A percentile compares a stretch with the other conserved stretches of the same genome.
These are phyloP conservation scores for Lampris incognitus DNA, from an alignment of 2,113 vertebrate genomes.

Conservation along the genomic window DNA sequence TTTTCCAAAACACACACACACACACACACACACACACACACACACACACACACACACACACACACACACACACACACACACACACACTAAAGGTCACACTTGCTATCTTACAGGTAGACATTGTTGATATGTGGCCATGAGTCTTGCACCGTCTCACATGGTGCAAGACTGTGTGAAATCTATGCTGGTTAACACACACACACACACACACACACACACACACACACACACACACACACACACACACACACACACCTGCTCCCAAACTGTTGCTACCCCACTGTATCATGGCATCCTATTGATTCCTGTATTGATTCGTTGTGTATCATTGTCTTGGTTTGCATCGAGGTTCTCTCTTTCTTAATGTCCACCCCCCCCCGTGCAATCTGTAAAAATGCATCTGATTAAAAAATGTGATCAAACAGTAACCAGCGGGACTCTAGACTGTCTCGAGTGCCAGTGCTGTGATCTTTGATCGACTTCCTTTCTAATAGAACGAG, in stretches of 20 bases:
- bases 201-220: slow-evolving; percentile 24
- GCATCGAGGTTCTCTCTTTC: background rate
- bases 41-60: slow-evolving; percentile 35
- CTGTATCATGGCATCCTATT: slow-evolving; percentile 11
- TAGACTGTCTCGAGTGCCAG: background rate
- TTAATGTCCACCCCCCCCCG: background rate
- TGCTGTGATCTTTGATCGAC: no score
- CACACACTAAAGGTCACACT: background rate
- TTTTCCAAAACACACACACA: slow-evolving; percentile 35
- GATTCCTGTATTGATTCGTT: slow-evolving; percentile 31
- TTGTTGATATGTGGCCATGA: no score
- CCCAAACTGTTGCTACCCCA: background rate
- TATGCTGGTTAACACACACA: background rate
- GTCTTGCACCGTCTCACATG: no score
- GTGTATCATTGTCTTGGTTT: background rate
- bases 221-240: slow-evolving; percentile 19
- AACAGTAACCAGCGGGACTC: background rate
- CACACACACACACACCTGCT: slow-evolving; percentile 23
- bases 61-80: slow-evolving; percentile 33
- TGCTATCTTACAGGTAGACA: no score
- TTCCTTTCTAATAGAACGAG: background rate
- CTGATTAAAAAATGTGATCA: slow-evolving; percentile 1
- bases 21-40: slow-evolving; percentile 27
- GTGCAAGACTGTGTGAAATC: no score
- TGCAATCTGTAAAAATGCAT: background rate